phyloP scores from a whole-genome alignment of 92 coral and sea anemone genomes.

The Epizoanthus rinbou region DNA sequence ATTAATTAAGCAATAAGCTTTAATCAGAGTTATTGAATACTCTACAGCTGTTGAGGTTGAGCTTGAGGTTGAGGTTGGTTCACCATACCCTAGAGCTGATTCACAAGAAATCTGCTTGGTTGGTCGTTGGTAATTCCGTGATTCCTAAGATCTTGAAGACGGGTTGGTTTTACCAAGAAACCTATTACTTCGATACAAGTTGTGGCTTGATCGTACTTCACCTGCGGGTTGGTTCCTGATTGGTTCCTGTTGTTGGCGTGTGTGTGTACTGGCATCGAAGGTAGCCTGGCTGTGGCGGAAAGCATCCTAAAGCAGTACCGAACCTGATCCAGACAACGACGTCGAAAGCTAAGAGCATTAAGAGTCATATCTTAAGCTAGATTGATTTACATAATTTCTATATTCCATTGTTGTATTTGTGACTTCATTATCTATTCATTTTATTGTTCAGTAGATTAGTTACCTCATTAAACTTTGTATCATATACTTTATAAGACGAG shows the following conservation, averaged over 20 bases:
- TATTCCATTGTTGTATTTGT: no score
- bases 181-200: background rate
- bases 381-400: no score
- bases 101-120: slow-evolving; percentile 13
- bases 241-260: slow-evolving; percentile 21
- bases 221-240: no score
- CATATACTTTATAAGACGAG: no score
- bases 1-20: slow-evolving; percentile 14
- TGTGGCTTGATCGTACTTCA: slow-evolving; percentile 21
- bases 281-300: slow-evolving; percentile 15
- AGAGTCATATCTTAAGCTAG: background rate
- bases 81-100: slow-evolving; percentile 2
- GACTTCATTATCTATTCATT: no score
- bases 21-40: no score
- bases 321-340: slow-evolving; percentile 5
- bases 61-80: slow-evolving; percentile 6
- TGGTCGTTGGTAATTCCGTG: slow-evolving; percentile 13
- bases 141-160: slow-evolving; percentile 23
- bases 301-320: slow-evolving; percentile 13
- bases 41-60: no score
- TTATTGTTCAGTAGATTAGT: no score
- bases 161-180: slow-evolving; percentile 16
- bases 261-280: slow-evolving; percentile 20
- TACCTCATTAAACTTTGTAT: no score
- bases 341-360: slow-evolving; percentile 4